Conservation (phyloP, 2,797 vertebrate genomes). For the Esox lucius region DNA sequence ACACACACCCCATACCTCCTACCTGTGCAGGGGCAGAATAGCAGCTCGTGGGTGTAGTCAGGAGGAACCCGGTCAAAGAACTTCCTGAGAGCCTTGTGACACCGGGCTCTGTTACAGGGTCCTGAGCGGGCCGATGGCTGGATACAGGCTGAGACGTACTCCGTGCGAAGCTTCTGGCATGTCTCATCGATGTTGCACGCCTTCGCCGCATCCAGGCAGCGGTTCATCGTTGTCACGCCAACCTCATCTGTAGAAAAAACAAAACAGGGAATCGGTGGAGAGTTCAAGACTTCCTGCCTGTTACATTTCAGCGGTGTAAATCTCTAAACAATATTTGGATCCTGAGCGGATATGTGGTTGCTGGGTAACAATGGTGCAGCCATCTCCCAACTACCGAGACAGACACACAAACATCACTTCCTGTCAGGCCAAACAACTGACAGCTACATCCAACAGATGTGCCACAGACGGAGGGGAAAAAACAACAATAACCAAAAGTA, state of each 20-base stretch:
- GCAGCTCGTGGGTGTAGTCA: constrained; percentile 90
- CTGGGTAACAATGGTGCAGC: too few relatives aligned
- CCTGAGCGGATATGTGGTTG: too few relatives aligned
- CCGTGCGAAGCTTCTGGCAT: constrained; percentile 88
- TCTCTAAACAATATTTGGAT: too few relatives aligned
- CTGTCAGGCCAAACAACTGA: too few relatives aligned
- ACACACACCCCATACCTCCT: constrained; percentile 80
- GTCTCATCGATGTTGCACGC: constrained; percentile 90
- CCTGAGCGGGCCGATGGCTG: constrained; percentile 75
- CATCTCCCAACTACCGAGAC: too few relatives aligned
- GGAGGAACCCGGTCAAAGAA: constrained; percentile 94
- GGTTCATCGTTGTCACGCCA: constrained; percentile 83
- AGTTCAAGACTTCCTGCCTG: too few relatives aligned
- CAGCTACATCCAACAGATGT: too few relatives aligned
- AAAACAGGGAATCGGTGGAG: not conserved
- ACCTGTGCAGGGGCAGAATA: constrained; percentile 92
- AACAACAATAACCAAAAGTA: too few relatives aligned
- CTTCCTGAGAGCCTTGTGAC: constrained; percentile 91
- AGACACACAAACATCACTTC: too few relatives aligned
- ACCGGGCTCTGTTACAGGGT: constrained; percentile 84
- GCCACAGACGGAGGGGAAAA: too few relatives aligned
- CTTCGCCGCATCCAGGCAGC: constrained; percentile 92
- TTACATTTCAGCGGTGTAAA: too few relatives aligned
- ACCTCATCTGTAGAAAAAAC: constrained; percentile 71
- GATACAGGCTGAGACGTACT: constrained; percentile 91